Conservation (phyloP, 2,113 vertebrate genomes). For the Podocnemis expansa region DNA sequence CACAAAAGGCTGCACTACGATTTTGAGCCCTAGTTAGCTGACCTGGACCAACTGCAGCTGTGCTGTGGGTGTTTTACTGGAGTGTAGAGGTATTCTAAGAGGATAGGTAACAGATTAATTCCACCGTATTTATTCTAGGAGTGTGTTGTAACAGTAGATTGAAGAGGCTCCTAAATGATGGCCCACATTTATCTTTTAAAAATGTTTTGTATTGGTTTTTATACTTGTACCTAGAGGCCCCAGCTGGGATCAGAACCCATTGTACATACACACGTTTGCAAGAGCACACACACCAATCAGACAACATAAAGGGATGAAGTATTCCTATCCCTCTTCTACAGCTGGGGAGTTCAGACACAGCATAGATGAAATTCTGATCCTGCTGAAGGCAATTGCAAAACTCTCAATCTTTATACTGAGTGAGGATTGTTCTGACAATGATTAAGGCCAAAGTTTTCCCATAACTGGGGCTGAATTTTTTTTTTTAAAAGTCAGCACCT, state of each 20-base stretch:
- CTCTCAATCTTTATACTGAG: neutral
- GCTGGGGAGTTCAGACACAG: accelerated
- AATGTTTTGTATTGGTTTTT: neutral
- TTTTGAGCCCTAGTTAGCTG: neutral
- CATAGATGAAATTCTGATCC: neutral
- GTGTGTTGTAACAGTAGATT: neutral
- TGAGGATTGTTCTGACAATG: neutral
- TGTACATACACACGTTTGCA: accelerated
- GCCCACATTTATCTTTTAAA: neutral
- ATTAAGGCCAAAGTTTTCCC: neutral
- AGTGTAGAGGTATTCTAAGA: neutral
- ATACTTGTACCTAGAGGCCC: neutral
- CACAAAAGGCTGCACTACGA: neutral
- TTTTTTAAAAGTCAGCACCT: neutral
- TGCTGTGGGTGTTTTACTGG: neutral
- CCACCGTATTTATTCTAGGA: neutral
- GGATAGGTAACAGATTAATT: conserved; percentile 35
- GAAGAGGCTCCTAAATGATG: conserved; percentile 11
- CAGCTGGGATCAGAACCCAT: neutral
- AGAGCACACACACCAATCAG: neutral
- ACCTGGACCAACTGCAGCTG: neutral
- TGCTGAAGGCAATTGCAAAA: neutral
- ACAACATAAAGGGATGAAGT: neutral
- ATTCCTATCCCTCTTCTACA: neutral
- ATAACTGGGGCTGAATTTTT: neutral